Percentiles rank a stretch among this genome's conserved stretches.
These are phyloP conservation scores for Toxonevra muliebris DNA, from an alignment of 2,888 invertebrate species.

Conservation along the genomic window DNA sequence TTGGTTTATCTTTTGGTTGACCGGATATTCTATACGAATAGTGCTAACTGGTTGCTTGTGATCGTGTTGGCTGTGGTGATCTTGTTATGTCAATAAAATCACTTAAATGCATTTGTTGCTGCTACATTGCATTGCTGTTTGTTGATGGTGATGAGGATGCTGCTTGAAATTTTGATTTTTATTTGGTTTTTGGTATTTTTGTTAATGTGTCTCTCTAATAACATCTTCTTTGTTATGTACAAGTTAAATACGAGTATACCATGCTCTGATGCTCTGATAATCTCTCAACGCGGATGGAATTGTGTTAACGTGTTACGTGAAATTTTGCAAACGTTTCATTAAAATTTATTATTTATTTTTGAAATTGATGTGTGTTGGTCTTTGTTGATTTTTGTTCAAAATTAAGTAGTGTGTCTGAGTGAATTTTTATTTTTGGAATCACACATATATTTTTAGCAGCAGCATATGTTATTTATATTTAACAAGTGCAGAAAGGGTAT, in stretches of 20 bases:
- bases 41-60: neutral
- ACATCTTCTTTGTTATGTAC: neutral
- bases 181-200: neutral
- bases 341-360: slow-evolving; percentile 17
- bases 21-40: slow-evolving; percentile 22
- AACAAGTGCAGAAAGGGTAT: too few relatives aligned
- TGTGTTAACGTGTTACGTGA: slow-evolving; percentile 18
- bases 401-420: too few relatives aligned
- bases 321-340: slow-evolving; percentile 13
- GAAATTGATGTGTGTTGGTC: neutral
- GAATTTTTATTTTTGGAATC: too few relatives aligned
- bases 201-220: slow-evolving; percentile 25
- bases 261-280: too few relatives aligned
- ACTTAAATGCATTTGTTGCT: slow-evolving; percentile 4
- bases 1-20: slow-evolving; percentile 13
- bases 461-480: too few relatives aligned
- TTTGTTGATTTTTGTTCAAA: neutral
- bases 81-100: slow-evolving; percentile 30
- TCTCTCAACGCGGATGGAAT: too few relatives aligned
- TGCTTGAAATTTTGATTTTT: too few relatives aligned
- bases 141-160: neutral
- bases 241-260: too few relatives aligned
- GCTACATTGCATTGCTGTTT: neutral
- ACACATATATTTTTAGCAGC: too few relatives aligned
- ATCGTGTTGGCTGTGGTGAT: slow-evolving; percentile 4